phyloP scores from a whole-genome alignment of 2,888 invertebrate genomes.

The Hydropsyche betteni region DNA sequence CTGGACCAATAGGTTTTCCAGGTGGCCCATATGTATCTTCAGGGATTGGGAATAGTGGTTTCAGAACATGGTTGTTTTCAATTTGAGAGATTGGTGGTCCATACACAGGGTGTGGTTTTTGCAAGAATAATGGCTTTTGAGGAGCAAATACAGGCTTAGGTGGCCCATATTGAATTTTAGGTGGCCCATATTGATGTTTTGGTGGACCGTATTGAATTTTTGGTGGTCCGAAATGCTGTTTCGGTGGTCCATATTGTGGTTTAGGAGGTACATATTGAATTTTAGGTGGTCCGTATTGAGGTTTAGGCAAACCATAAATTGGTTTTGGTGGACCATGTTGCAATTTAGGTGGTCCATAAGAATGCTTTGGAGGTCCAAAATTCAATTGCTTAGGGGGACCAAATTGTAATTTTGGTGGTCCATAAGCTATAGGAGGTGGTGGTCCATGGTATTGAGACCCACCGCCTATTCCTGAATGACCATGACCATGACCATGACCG shows the following conservation, averaged over 20 bases:
- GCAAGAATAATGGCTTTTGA: slow-evolving; percentile 54
- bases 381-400: slow-evolving; percentile 55
- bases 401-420: slow-evolving; percentile 55
- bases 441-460: slow-evolving; percentile 55
- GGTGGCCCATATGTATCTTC: slow-evolving; percentile 64
- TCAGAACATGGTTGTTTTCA: slow-evolving; percentile 59
- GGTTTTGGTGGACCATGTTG: slow-evolving; percentile 50
- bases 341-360: slow-evolving; percentile 63
- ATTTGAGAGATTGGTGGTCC: slow-evolving; percentile 58
- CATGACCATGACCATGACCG: slow-evolving; percentile 38
- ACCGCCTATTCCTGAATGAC: slow-evolving; percentile 33
- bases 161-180: slow-evolving; percentile 58
- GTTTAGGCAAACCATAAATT: slow-evolving; percentile 49
- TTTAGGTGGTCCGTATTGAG: slow-evolving; percentile 39
- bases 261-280: slow-evolving; percentile 64
- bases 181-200: slow-evolving; percentile 54
- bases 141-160: slow-evolving; percentile 59
- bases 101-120: slow-evolving; percentile 57
- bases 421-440: slow-evolving; percentile 55
- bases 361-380: slow-evolving; percentile 59
- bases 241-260: slow-evolving; percentile 61
- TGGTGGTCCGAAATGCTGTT: slow-evolving; percentile 59
- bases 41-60: slow-evolving; percentile 62
- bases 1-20: slow-evolving; percentile 59
- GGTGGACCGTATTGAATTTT: slow-evolving; percentile 59